These are phyloP conservation scores for Girardinichthys multiradiatus DNA, from an alignment of 2,113 vertebrate genomes.

Conservation along the genomic window DNA sequence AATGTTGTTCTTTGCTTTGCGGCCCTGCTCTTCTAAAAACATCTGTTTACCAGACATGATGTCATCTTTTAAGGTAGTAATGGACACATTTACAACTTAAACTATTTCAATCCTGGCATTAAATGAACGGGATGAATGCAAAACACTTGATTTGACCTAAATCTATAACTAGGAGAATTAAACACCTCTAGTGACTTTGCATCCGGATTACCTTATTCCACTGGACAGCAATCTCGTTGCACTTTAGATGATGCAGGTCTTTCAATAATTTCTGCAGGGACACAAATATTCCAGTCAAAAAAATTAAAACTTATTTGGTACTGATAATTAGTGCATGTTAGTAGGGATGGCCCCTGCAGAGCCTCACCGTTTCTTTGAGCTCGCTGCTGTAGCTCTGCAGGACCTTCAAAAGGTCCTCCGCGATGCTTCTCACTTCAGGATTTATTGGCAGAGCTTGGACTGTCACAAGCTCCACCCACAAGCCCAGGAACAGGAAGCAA, in stretches of 20 bases:
- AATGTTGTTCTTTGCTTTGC: too few relatives aligned
- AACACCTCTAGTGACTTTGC: neutral
- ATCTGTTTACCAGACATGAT: too few relatives aligned
- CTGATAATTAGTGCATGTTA: too few relatives aligned
- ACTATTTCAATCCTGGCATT: neutral
- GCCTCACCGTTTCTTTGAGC: conserved; percentile 23
- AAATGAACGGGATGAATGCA: too few relatives aligned
- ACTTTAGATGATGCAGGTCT: fast-evolving
- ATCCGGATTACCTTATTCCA: conserved; percentile 23
- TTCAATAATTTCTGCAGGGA: neutral
- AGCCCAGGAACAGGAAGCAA: neutral
- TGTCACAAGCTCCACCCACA: conserved; percentile 17
- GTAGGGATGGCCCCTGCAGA: neutral
- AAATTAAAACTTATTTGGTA: neutral
- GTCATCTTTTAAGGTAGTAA: too few relatives aligned
- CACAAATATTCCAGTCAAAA: neutral
- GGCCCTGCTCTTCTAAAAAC: too few relatives aligned
- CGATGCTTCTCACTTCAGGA: conserved; percentile 13
- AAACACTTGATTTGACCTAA: neutral
- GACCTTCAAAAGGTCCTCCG: conserved; percentile 8
- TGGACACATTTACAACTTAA: too few relatives aligned
- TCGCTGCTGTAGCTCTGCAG: neutral
- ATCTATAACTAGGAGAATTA: neutral
- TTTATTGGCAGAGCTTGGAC: neutral
- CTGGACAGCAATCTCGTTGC: neutral